phyloP scores from a whole-genome alignment of 2,888 invertebrate species.

The Mesorhabditis spiculigera region DNA sequence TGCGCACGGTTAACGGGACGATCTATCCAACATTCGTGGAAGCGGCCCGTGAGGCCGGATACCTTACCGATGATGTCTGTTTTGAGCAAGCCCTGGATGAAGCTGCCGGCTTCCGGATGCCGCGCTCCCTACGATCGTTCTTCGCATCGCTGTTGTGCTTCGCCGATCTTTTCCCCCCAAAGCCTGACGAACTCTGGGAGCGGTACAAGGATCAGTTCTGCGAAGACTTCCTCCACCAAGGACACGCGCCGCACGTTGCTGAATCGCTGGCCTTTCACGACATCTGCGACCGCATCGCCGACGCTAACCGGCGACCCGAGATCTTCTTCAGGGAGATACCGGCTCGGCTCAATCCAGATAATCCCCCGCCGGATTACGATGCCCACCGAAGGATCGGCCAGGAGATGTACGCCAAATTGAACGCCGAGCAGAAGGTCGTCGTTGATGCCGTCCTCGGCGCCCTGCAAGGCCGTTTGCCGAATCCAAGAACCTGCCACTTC shows the following conservation, averaged over 20 bases:
- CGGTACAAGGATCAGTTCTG: slow-evolving; percentile 8
- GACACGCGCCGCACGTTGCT: slow-evolving; percentile 9
- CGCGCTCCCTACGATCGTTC: slow-evolving; percentile 15
- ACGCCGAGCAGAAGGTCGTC: slow-evolving; percentile 14
- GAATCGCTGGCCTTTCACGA: slow-evolving; percentile 14
- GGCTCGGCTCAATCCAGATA: background rate
- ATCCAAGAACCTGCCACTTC: slow-evolving; percentile 56
- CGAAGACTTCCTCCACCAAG: slow-evolving; percentile 17
- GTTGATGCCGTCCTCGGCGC: slow-evolving; percentile 10
- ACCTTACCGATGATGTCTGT: slow-evolving; percentile 18
- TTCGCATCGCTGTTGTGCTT: slow-evolving; percentile 22
- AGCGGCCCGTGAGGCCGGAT: slow-evolving; percentile 16
- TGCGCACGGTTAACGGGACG: slow-evolving; percentile 32
- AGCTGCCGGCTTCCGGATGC: slow-evolving; percentile 10
- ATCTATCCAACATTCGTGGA: slow-evolving; percentile 18
- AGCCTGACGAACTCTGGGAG: slow-evolving; percentile 18
- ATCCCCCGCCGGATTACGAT: background rate
- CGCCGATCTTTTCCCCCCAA: slow-evolving; percentile 12
- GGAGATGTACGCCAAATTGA: slow-evolving; percentile 13
- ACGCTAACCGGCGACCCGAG: background rate
- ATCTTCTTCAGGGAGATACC: background rate
- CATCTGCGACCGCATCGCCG: slow-evolving; percentile 5
- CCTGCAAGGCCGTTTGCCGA: slow-evolving; percentile 11
- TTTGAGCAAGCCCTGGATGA: slow-evolving; percentile 16
- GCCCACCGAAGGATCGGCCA: slow-evolving; percentile 9